Percentiles rank a stretch among this genome's conserved stretches.
Conservation (phyloP, 2,888 invertebrate species). For the Agrochola circellaris region DNA sequence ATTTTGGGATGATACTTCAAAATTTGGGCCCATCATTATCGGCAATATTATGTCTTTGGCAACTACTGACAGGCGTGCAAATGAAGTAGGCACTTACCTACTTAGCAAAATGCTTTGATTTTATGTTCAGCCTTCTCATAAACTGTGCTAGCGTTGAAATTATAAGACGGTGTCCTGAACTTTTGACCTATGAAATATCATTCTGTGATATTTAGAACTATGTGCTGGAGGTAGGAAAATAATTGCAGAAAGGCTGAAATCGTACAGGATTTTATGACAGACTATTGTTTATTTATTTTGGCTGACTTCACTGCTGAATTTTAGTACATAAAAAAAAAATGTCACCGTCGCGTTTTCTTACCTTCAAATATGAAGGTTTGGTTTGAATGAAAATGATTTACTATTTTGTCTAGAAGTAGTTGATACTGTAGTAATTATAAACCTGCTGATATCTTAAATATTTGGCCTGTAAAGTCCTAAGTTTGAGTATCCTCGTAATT, state of each 20-base stretch:
- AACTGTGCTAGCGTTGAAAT: conserved; percentile 35
- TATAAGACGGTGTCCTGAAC: conserved; percentile 39
- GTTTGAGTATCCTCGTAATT: too few relatives aligned
- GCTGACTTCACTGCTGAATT: too few relatives aligned
- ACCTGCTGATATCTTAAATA: neutral
- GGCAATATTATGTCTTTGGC: neutral
- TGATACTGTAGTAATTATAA: neutral
- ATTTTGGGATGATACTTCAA: neutral
- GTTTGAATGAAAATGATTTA: too few relatives aligned
- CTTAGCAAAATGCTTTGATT: conserved; percentile 19
- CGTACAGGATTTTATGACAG: neutral
- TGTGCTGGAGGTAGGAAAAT: conserved; percentile 1
- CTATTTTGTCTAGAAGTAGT: neutral
- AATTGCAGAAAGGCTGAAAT: conserved; percentile 11
- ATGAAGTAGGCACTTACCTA: conserved; percentile 23
- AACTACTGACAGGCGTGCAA: conserved; percentile 9
- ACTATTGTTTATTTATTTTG: neutral
- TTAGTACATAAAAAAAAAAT: too few relatives aligned
- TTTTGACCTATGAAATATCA: conserved; percentile 39
- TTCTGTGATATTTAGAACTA: conserved; percentile 35
- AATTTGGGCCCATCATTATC: neutral
- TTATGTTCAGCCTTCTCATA: conserved; percentile 21
- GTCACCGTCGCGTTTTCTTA: too few relatives aligned
- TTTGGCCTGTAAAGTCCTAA: neutral
- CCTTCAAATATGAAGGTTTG: too few relatives aligned